Evolutionary conservation across 2,888 invertebrate species (phyloP), one percentile per base, ranked within the genome.

Genomic region (Drosophila subquinaria): DNA sequence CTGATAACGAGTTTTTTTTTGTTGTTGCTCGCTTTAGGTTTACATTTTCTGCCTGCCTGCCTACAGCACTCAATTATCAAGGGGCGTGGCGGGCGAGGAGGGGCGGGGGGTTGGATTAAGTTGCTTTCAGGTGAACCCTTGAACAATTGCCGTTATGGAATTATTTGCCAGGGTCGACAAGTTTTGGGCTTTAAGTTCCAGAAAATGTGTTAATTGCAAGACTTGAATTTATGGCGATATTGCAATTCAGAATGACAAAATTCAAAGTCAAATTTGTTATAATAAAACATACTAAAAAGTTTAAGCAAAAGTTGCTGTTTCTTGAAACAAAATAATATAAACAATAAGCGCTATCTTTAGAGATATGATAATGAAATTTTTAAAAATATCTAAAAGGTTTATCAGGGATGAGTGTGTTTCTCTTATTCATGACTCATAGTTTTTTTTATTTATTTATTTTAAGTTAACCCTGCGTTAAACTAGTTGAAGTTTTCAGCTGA

Each of bases 1-100:
- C 27, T 76, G 76, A 76, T 79, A 76, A 69, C 76, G 38, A 48
- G 53, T 73, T 73, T 35, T 43, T 17, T 33, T 33, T 5, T 27
- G 6, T 27, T 43, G 55, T 45, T 36, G 33, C 35, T 57, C n/a
- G 43, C 11, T 43, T 20, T 11, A 43, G 5, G 8, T 42, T 43
- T 11, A 43, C 13, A 2, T 42, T 50, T 51, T 35, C 33, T 43
- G 53, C 38, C 35, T 57, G 23, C 23, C 23, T 4, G 2, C 42
- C 53, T n/a, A 45, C 6, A 36, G 30, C 48, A 59, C 15, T 48
- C 48, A 33, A 60, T 40, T 40, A 17, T 3, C 23, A 53, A 53
- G 30, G 38, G 36, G 45, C 13, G 48, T 47, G 35, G 33, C 56
- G 9, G 10, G 3, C 27, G 10, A 23, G 38, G n/a, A 43, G n/a